Evolutionary conservation across 64 coral and sea anemone species (phyloP).

Genomic region (Montipora foliosa): DNA sequence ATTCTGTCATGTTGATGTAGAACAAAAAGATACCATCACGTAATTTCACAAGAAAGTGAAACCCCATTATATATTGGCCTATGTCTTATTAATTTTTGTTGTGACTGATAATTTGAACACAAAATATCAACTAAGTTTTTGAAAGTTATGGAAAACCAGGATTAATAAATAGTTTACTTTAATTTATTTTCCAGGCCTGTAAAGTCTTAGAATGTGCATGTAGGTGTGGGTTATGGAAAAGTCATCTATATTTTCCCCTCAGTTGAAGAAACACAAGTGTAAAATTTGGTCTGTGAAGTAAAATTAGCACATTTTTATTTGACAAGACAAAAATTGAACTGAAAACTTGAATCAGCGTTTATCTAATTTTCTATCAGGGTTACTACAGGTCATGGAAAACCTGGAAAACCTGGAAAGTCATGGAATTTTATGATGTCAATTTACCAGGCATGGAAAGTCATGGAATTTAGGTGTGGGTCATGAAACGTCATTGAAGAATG

Average conservation of each 20-base stretch:
- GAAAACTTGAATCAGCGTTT: no score
- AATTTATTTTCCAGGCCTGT: neutral
- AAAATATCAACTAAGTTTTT: slow-evolving; percentile 1
- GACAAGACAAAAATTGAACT: no score
- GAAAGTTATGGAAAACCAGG: neutral
- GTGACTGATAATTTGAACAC: slow-evolving; percentile 8
- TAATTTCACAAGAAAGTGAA: neutral
- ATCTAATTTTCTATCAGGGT: neutral
- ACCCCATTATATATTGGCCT: neutral
- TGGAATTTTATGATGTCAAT: neutral
- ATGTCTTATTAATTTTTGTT: neutral
- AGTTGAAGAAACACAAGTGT: neutral
- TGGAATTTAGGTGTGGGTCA: no score
- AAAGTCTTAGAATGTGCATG: slow-evolving; percentile 17
- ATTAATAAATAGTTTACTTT: slow-evolving; percentile 11
- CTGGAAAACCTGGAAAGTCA: neutral
- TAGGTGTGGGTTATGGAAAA: neutral
- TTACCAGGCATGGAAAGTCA: neutral
- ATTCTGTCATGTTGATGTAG: no score
- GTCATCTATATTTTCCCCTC: neutral
- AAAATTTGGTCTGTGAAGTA: neutral
- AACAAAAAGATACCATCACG: no score
- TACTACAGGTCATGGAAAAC: neutral
- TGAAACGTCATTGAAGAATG: neutral
- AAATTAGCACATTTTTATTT: slow-evolving; percentile 10